Evolutionary conservation across 2,888 invertebrate species (phyloP).

Genomic region (Drosophila cracens): DNA sequence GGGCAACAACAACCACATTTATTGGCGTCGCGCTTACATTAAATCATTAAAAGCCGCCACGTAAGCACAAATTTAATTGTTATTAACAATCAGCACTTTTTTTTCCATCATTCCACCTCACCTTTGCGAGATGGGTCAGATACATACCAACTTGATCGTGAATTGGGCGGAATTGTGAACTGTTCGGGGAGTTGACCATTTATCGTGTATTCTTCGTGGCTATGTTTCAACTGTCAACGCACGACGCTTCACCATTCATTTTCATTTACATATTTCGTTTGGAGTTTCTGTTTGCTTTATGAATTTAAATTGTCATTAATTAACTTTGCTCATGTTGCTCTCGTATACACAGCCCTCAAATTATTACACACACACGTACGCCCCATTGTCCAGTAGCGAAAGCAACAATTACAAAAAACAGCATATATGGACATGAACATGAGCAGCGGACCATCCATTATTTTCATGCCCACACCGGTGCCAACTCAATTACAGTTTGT

Average conservation of each 20-base stretch:
- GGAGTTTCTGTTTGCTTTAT: constrained; percentile 75
- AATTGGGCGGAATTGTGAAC: background rate
- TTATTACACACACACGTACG: constrained; percentile 61
- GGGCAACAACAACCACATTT: constrained; percentile 13
- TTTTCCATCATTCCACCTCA: constrained; percentile 14
- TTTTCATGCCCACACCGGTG: constrained; percentile 36
- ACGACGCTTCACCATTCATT: constrained; percentile 68
- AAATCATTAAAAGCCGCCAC: constrained; percentile 79
- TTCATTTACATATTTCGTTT: constrained; percentile 71
- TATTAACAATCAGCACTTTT: constrained; percentile 78
- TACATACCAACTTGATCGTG: constrained; percentile 5
- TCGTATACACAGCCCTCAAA: constrained; percentile 35
- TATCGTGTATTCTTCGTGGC: constrained; percentile 51
- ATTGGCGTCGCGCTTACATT: constrained; percentile 59
- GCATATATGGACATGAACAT: constrained; percentile 8
- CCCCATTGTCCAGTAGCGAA: constrained; percentile 11
- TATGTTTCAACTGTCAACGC: constrained; percentile 56
- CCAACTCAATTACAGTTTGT: constrained; percentile 83
- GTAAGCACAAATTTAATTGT: constrained; percentile 81
- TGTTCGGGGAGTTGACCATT: constrained; percentile 35
- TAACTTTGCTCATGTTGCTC: constrained; percentile 62
- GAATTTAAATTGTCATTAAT: constrained; percentile 83
- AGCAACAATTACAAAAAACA: constrained; percentile 6
- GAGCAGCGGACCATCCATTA: constrained; percentile 65
- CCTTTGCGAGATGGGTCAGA: constrained; percentile 1